Base-by-base conservation (phyloP, 2,797 vertebrate species). In the Sphenopsis melanotis region DNA sequence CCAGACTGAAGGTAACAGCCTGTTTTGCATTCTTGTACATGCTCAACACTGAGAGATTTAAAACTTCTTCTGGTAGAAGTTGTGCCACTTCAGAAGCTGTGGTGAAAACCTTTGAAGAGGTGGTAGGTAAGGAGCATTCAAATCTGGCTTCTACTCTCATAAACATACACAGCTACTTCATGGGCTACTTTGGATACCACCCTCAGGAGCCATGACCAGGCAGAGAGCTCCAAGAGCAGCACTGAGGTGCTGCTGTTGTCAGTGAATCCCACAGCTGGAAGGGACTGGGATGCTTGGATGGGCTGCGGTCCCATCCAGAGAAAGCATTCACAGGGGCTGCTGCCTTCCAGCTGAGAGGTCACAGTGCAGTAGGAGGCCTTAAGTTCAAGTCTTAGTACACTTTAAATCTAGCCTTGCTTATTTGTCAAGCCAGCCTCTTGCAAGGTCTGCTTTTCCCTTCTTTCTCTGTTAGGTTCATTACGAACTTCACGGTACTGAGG, bases 41-140 rank as follows among this genome's bases (percentile, higher is more conserved):
- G 18, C 34, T 77, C n/a, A 42, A 3, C 46, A 49, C 15, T 17
- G 44, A 80, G 36, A 78, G 50, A 34, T 75, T 94, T 69, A 57
- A 81, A 94, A 83, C 63, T 79, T 24, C 52, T 46, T 78, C 60
- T 0, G 0, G 60, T 24, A 36, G 15, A 88, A 80, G 34, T 68
- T 83, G 37, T 10, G 24, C 55, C 59, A 15, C 83, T 79, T 80
- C 50, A 82, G 70, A 59, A 80, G 50, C 5, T 88, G 61, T 70
- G 57, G 27, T 89, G 39, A 85, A 83, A 89, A 30, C 69, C 53
- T 95, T 92, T 93, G 79, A 91, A 86, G 85, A 75, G 42, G 18
- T 78, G 16, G 21, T 68, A 37, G 59, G 36, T 57, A 36, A 78
- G 83, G 66, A 88, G 26, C 37, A 29, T 80, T 85, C 34, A 87